Conservation (phyloP, 1,140 invertebrate species). For the Pogonus chalceus region DNA sequence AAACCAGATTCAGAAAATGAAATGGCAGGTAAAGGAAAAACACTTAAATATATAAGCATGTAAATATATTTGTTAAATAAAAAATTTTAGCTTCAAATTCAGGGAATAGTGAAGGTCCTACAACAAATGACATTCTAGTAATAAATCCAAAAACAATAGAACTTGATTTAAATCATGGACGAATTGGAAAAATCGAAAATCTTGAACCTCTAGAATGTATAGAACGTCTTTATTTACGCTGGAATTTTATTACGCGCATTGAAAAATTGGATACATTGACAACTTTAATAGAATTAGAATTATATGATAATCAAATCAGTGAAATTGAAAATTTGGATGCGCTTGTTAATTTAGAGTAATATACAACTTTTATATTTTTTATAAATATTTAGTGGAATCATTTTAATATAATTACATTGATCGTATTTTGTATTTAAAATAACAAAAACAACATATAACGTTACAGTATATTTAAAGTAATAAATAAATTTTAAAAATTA, state of each 20-base stretch:
- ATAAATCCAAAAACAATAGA: constrained; percentile 39
- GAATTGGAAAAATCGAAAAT: constrained; percentile 72
- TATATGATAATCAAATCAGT: constrained; percentile 94
- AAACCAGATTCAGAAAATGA: too few relatives aligned
- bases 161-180: constrained; percentile 80
- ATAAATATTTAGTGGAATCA: constrained; percentile 7
- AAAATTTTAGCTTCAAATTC: constrained; percentile 10
- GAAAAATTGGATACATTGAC: constrained; percentile 69
- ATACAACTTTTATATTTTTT: not conserved
- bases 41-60: too few relatives aligned
- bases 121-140: constrained; percentile 32
- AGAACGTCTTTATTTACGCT: constrained; percentile 75
- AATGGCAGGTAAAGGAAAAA: too few relatives aligned
- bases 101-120: too few relatives aligned
- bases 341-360: constrained; percentile 84
- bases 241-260: constrained; percentile 93
- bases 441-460: too few relatives aligned
- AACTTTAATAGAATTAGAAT: constrained; percentile 76
- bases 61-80: too few relatives aligned
- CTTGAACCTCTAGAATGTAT: constrained; percentile 63
- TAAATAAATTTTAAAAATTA: not conserved
- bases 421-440: too few relatives aligned
- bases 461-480: not conserved
- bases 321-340: constrained; percentile 80
- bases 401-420: constrained; percentile 1